These are phyloP conservation scores for Phyllotis vaccarum DNA, from an alignment of 2,797 vertebrate genomes.

Conservation along the genomic window DNA sequence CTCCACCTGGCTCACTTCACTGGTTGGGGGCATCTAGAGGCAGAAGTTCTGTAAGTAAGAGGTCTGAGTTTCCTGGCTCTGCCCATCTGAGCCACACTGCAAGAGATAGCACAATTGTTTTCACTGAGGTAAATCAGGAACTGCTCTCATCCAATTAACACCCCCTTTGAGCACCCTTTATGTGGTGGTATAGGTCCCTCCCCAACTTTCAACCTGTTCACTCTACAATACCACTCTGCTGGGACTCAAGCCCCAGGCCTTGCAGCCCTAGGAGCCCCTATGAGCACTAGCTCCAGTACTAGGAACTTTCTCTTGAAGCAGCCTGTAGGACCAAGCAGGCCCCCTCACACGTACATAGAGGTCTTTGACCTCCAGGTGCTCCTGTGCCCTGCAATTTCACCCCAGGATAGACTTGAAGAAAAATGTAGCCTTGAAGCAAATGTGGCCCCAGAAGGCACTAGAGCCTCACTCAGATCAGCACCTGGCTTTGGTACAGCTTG, in stretches of 20 bases:
- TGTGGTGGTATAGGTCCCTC: fast-evolving
- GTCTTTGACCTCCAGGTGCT: not conserved
- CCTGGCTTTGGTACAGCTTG: not conserved
- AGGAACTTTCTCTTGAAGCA: not conserved
- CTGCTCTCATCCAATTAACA: not conserved
- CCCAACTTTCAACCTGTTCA: not conserved
- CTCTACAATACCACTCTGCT: not conserved
- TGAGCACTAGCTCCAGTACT: not conserved
- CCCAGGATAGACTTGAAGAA: not conserved
- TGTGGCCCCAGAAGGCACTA: not conserved
- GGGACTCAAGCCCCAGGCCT: too few species aligned
- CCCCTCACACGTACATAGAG: not conserved
- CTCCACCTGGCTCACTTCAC: not conserved
- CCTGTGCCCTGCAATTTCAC: too few species aligned
- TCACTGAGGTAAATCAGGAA: not conserved
- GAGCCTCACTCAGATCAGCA: fast-evolving
- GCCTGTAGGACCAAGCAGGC: not conserved
- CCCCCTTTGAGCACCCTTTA: fast-evolving
- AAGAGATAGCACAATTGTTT: fast-evolving
- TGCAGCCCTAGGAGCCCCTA: fast-evolving
- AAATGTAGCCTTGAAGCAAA: not conserved
- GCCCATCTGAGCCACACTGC: not conserved
- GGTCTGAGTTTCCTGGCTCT: not conserved
- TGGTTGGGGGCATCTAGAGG: not conserved
- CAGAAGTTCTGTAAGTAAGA: not conserved